A percentile compares a stretch with the other conserved stretches of the same genome.
phyloP scores from a whole-genome alignment of 1,140 invertebrate species.

The Panulirus ornatus region DNA sequence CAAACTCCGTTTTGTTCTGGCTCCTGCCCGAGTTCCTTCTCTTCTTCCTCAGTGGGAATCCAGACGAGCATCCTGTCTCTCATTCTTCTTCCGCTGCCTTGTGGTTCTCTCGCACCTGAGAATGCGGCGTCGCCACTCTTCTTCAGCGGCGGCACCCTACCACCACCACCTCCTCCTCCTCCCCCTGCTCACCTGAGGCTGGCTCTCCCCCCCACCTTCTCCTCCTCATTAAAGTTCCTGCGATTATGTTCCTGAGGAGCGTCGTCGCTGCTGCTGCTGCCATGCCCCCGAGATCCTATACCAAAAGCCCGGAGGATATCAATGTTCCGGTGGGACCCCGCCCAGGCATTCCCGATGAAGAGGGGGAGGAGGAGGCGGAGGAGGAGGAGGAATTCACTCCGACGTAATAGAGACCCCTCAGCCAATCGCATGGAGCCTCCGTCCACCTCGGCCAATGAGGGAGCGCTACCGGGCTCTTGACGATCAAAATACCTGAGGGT shows the following conservation, averaged over 20 bases:
- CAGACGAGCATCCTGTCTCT: constrained; percentile 40
- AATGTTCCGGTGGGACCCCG: background rate
- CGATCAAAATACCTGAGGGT: constrained; percentile 46
- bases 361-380: no score
- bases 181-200: constrained; percentile 54
- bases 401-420: constrained; percentile 19
- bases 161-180: no score
- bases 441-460: constrained; percentile 16
- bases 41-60: constrained; percentile 49
- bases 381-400: constrained; percentile 51
- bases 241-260: constrained; percentile 58
- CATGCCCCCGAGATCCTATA: background rate
- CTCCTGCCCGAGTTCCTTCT: constrained; percentile 49
- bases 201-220: no score
- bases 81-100: constrained; percentile 44
- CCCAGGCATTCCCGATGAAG: constrained; percentile 37
- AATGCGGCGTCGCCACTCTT: constrained; percentile 32
- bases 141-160: no score
- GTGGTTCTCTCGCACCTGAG: constrained; percentile 36
- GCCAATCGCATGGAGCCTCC: constrained; percentile 36
- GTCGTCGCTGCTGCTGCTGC: constrained; percentile 52
- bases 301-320: background rate
- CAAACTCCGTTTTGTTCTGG: constrained; percentile 34
- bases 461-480: constrained; percentile 11
- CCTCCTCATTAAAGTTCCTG: constrained; percentile 68